These are phyloP conservation scores for Holacanthella duospinosa DNA, from an alignment of 2,888 invertebrate genomes.

Conservation along the genomic window DNA sequence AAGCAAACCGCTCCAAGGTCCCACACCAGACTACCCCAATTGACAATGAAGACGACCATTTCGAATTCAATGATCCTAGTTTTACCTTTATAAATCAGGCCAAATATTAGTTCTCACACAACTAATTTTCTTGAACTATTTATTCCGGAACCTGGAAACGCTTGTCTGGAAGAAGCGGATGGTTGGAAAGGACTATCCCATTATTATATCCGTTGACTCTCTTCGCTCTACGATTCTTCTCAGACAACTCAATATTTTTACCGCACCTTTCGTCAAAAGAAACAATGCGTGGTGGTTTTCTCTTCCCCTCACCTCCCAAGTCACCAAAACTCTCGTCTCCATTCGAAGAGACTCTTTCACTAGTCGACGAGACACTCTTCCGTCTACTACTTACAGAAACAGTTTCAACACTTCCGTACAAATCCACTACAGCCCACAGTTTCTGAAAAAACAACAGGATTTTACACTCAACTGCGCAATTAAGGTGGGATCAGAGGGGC, in stretches of 20 bases:
- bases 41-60: constrained; percentile 67
- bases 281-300: neutral
- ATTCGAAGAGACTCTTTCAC: neutral
- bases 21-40: constrained; percentile 63
- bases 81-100: constrained; percentile 40
- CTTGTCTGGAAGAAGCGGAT: constrained; percentile 54
- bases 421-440: constrained; percentile 71
- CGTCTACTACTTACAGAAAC: constrained; percentile 54
- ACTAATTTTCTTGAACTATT: neutral
- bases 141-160: constrained; percentile 52
- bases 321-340: neutral
- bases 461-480: neutral
- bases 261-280: constrained; percentile 52
- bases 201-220: constrained; percentile 75
- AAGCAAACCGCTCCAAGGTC: constrained; percentile 55
- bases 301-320: neutral
- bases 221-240: constrained; percentile 55
- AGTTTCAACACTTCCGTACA: constrained; percentile 66
- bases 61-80: constrained; percentile 58
- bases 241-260: constrained; percentile 60
- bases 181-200: constrained; percentile 51
- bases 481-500: no score
- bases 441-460: constrained; percentile 45
- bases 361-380: constrained; percentile 15
- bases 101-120: neutral